A percentile compares a stretch with the other conserved stretches of the same genome.
Evolutionary conservation across 2,888 invertebrate species (phyloP).

Genomic region (Acanthosepion esculentum): DNA sequence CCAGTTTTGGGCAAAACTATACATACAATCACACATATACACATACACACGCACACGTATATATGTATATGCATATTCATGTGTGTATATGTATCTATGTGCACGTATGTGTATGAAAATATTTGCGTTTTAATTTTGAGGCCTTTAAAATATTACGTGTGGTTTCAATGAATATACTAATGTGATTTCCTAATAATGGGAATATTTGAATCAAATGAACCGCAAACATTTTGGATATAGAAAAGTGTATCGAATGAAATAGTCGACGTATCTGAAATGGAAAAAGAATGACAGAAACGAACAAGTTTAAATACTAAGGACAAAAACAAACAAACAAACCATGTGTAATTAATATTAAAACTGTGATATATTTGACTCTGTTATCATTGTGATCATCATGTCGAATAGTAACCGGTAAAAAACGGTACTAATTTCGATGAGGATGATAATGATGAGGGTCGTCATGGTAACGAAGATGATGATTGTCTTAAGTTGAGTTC

Average conservation of each 20-base stretch:
- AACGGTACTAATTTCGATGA: neutral
- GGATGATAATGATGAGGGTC: neutral
- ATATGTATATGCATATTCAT: slow-evolving; percentile 36
- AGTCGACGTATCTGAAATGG: neutral
- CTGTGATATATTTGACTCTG: neutral
- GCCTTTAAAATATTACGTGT: neutral
- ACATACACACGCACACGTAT: slow-evolving; percentile 1
- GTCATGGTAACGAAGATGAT: neutral
- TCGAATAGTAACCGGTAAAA: neutral
- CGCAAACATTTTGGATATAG: neutral
- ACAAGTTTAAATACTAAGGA: neutral
- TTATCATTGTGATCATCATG: neutral
- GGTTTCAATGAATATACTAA: neutral
- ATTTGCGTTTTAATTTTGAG: neutral
- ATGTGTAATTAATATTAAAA: neutral
- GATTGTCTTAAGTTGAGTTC: slow-evolving; percentile 20
- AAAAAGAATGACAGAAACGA: neutral
- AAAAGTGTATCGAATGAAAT: neutral
- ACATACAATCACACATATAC: neutral
- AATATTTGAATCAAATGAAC: neutral
- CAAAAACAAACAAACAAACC: neutral
- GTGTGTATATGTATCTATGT: slow-evolving; percentile 37
- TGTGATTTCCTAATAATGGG: neutral
- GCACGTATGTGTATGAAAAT: neutral
- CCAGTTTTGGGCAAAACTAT: neutral